These are phyloP conservation scores for Mastomys coucha DNA, from an alignment of 2,113 vertebrate species.

Conservation along the genomic window DNA sequence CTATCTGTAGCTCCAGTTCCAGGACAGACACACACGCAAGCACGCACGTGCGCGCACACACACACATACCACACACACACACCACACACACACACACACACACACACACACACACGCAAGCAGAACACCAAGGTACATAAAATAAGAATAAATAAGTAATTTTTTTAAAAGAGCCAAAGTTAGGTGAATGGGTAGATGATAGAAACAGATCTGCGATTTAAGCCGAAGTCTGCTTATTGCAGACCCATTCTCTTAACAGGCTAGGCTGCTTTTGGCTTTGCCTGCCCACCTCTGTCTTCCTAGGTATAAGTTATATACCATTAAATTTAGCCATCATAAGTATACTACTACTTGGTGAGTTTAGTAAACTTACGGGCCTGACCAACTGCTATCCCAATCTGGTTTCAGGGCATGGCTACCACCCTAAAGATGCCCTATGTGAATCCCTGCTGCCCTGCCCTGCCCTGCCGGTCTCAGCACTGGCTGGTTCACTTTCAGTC, in stretches of 20 bases:
- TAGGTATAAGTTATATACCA: background rate
- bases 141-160: no score
- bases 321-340: background rate
- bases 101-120: no score
- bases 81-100: no score
- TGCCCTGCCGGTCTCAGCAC: fast-evolving
- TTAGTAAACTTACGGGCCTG: background rate
- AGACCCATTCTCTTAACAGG: background rate
- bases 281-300: background rate
- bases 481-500: background rate
- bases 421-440: background rate
- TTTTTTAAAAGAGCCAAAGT: no score
- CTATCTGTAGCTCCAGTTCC: no score
- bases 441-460: fast-evolving
- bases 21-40: no score
- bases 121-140: no score
- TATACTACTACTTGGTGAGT: background rate
- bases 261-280: background rate
- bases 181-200: background rate
- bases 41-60: no score
- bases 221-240: background rate
- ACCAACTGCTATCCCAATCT: fast-evolving
- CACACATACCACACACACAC: no score
- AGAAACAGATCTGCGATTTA: background rate
- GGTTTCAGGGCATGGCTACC: background rate